Base-by-base conservation (phyloP, 1,140 invertebrate species). In the Holotrichia oblita region DNA sequence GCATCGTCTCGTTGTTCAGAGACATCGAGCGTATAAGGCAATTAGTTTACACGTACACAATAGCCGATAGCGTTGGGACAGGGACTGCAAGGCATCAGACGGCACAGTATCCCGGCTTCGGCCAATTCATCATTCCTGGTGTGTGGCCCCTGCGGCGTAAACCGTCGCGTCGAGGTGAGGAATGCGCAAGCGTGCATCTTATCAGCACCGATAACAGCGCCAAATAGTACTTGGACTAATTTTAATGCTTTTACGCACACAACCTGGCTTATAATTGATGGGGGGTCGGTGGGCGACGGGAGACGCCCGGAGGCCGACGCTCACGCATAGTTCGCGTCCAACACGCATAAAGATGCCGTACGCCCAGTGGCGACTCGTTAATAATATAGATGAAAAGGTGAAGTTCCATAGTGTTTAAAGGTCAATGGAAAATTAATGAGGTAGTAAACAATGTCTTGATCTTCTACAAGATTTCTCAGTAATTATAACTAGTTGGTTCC, bases 181-280 rank as follows among this genome's bases (percentile, higher is more conserved):
- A 77, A 61, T 77, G 79, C 79, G 76, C 81, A 83, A 17, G 76
- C 82, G 82, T 83, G 82, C 77, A 82, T 81, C 82, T 83, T 83
- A 83, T 83, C 82, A 78, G 41, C 17, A 44, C 20, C 77, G 82
- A 83, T 83, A 83, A 82, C 79, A 64, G 40, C 76, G 81, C 78
- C 79, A 79, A 83, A 82, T 81, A 81, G 77, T 82, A 82, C 82
- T 83, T 80, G 64, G 80, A 73, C 82, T 83, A 83, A 83, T 83
- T 83, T 83, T 83, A 83, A 83, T 83, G 81, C 82, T 79, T 82
- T 79, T 83, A 83, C 80, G 82, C 82, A 83, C 82, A 83, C 82
- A 83, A 83, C 81, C 44, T 55, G 14, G 48, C 61, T 73, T 61
- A 78, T 82, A 82, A 83, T 83, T 83, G 82, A 83, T 83, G 81